Percentiles rank a stretch among this genome's conserved stretches.
Evolutionary conservation across 2,113 vertebrate species (phyloP).

Genomic region (Macrotus californicus): DNA sequence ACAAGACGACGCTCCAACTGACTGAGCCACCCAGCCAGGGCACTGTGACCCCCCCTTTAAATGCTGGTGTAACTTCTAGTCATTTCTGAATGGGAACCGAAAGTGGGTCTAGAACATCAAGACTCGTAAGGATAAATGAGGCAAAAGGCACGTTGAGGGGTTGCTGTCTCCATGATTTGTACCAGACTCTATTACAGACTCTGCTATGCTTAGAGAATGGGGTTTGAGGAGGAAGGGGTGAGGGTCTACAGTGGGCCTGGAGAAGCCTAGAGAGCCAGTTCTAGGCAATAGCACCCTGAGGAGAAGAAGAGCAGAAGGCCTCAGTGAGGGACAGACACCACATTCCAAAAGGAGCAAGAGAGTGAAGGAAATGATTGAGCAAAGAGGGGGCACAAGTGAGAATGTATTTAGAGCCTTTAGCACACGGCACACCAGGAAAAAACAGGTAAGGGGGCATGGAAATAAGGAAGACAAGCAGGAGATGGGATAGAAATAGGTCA

Average conservation of each 20-base stretch:
- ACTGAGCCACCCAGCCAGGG: too few relatives aligned
- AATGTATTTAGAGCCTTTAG: neutral
- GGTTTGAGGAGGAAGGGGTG: fast-evolving
- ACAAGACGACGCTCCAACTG: too few relatives aligned
- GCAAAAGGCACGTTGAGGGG: neutral
- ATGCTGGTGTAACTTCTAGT: neutral
- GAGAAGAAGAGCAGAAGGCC: neutral
- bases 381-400: neutral
- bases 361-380: too few relatives aligned
- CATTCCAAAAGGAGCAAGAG: neutral
- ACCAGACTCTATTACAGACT: neutral
- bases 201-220: neutral
- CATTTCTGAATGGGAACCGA: neutral
- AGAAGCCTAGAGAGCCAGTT: neutral
- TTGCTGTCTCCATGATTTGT: neutral
- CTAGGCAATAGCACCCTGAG: neutral
- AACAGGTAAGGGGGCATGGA: neutral
- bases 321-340: neutral
- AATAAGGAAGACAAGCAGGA: neutral
- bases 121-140: neutral
- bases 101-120: neutral
- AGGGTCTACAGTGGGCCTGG: neutral
- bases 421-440: neutral
- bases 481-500: neutral
- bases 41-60: neutral